phyloP scores from a whole-genome alignment of 1,140 invertebrate genomes.

The Heliconius himera region DNA sequence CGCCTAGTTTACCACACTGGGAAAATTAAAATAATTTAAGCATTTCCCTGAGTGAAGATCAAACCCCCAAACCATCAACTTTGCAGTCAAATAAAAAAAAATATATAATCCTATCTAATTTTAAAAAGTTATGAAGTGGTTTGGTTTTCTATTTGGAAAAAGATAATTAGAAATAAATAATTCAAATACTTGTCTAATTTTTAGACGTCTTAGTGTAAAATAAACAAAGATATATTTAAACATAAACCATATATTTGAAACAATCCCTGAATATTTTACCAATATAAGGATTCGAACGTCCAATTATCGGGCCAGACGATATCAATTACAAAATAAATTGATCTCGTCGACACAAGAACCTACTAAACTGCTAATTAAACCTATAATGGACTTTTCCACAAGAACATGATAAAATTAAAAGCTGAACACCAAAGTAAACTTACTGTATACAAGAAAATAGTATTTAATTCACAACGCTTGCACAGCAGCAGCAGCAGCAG shows the following conservation, averaged over 20 bases:
- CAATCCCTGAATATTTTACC: too few species aligned
- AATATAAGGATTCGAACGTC: background rate
- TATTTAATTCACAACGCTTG: constrained; percentile 12
- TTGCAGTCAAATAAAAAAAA: too few species aligned
- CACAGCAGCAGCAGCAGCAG: background rate
- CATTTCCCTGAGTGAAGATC: too few species aligned
- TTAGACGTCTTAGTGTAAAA: background rate
- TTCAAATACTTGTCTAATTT: too few species aligned
- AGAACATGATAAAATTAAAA: background rate
- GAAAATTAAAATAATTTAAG: too few species aligned
- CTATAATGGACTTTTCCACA: background rate
- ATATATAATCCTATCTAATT: too few species aligned
- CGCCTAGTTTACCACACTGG: too few species aligned
- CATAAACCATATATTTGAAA: background rate
- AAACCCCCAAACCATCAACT: too few species aligned
- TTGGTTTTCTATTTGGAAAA: too few species aligned
- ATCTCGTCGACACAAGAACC: background rate
- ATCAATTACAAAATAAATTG: constrained; percentile 5
- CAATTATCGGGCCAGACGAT: background rate
- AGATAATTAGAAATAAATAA: too few species aligned
- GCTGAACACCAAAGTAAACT: background rate
- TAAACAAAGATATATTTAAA: background rate
- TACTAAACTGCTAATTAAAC: background rate
- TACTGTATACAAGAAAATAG: background rate
- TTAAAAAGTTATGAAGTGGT: too few species aligned